Evolutionary conservation across 2,113 vertebrate species (phyloP).

Genomic region (Dryoscopus gambensis): DNA sequence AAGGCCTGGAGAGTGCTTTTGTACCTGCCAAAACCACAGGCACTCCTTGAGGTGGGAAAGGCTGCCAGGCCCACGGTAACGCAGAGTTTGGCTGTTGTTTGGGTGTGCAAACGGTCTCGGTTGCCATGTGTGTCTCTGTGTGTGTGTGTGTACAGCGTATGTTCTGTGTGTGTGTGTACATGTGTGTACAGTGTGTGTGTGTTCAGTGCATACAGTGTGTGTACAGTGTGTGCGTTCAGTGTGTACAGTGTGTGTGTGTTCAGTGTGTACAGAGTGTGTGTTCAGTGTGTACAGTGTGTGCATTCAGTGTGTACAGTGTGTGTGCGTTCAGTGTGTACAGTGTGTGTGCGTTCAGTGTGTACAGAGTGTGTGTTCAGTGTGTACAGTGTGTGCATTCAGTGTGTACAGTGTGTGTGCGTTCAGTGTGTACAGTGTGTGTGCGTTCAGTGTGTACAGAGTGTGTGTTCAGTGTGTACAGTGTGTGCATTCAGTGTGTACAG

Average conservation of each 20-base stretch:
- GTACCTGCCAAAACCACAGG: rapidly evolving
- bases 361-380: no score
- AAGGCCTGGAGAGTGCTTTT: neutral
- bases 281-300: no score
- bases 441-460: no score
- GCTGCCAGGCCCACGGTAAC: neutral
- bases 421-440: neutral
- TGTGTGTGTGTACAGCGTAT: no score
- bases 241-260: neutral
- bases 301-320: neutral
- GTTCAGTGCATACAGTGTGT: no score
- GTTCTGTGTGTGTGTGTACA: no score
- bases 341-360: neutral
- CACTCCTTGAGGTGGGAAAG: neutral
- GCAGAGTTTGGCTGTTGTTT: neutral
- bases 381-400: no score
- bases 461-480: no score
- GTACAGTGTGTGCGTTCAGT: neutral
- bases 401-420: neutral
- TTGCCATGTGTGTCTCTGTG: rapidly evolving
- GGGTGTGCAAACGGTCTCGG: neutral
- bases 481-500: no score
- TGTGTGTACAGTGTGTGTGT: no score
- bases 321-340: no score
- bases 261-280: no score